Evolutionary conservation across 2,888 invertebrate genomes (phyloP), one percentile per base, ranked within the genome.

Genomic region (Elaeidobius kamerunicus): DNA sequence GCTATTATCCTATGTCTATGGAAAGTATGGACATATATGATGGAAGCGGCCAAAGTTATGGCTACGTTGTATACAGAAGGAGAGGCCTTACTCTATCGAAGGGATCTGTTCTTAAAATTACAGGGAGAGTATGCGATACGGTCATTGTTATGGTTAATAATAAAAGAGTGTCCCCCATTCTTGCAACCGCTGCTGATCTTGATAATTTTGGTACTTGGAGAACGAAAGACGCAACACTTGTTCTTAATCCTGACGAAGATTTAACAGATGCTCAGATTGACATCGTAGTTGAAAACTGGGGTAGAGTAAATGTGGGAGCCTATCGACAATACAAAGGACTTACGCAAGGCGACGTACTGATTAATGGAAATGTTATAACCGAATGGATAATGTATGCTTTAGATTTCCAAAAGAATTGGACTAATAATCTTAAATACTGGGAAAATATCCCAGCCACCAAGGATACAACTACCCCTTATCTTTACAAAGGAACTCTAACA

Each of bases 241-340:
- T 55, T 18, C 52, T 75, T 12, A 56, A 60, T 23, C 57, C 61
- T 4, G 14, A 11, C 12, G 62, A 60, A 2, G 64, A 55, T 2
- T 14, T 63, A 16, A 34, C 42, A 12, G 51, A 51, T 69, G 63
- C 65, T 28, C 66, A 64, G 15, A 54, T 78, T 18, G 72, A 74
- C 41, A 53, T 78, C 9, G 60, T 82, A 1, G 74, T 76, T 2
- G 93, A 94, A 73, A 91, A 88, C 69, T 88, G 88, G 76, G 94
- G 93, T 7, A 78, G 91, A 45, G 80, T 88, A 2, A 63, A 62
- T 35, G 55, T 60, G 1, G 58, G 58, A 3, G 57, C 49, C 1
- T 61, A 63, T 49, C 60, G 60, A 45, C 69, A 72, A 53, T 66
- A 61, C 61, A 75, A 66, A 61, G 75, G 73, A 1, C 42, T 74